Conservation (phyloP, 2,113 vertebrate species). For the Tragelaphus scriptus region DNA sequence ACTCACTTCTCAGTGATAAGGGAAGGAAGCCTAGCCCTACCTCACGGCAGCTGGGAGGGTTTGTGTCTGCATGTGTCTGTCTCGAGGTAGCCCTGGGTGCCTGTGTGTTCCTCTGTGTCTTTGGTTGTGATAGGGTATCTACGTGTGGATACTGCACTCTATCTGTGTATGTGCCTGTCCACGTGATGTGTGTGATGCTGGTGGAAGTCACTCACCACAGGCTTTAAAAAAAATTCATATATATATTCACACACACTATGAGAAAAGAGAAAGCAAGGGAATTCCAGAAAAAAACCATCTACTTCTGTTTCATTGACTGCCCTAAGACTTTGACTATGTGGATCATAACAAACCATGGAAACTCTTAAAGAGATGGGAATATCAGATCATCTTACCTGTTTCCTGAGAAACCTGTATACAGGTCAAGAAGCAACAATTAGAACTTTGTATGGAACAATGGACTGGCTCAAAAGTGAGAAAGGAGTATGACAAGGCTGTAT, state of each 20-base stretch:
- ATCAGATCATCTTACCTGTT: not conserved
- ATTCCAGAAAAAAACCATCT: not conserved
- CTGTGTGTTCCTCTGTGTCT: not conserved
- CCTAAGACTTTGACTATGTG: not conserved
- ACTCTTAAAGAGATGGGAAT: not conserved
- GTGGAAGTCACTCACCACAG: not conserved
- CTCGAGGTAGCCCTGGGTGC: not conserved
- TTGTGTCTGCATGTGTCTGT: accelerated
- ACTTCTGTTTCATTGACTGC: not conserved
- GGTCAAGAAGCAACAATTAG: not conserved
- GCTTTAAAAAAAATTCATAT: not conserved
- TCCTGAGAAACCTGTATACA: not conserved
- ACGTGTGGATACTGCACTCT: not conserved
- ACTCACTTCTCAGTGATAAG: not conserved
- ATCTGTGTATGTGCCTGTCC: too few relatives aligned
- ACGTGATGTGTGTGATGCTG: not conserved
- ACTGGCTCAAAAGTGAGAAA: not conserved
- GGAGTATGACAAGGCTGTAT: not conserved
- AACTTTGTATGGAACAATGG: not conserved
- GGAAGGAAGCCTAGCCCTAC: not conserved
- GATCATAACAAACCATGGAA: not conserved
- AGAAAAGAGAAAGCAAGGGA: not conserved
- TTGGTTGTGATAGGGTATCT: not conserved
- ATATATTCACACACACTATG: not conserved
- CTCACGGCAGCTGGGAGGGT: too few relatives aligned